Conservation (phyloP, 2,797 vertebrate genomes). For the Staurois parvus region DNA sequence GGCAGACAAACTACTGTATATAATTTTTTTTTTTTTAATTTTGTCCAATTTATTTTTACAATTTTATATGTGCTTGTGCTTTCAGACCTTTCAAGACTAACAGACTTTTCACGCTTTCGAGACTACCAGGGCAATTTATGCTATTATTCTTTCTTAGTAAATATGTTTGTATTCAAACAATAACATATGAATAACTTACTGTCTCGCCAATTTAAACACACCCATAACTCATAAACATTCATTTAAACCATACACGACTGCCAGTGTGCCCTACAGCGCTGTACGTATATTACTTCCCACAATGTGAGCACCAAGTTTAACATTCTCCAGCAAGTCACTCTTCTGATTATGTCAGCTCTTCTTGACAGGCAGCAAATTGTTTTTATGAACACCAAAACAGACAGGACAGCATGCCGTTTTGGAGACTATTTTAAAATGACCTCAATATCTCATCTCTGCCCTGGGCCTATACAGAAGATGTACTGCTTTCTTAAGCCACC, state of each 20-base stretch:
- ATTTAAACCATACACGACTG: not conserved
- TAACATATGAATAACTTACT: too few species aligned
- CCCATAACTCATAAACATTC: not conserved
- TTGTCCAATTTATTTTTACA: too few species aligned
- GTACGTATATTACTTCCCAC: not conserved
- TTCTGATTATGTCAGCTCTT: slow-evolving; percentile 49
- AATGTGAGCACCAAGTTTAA: not conserved
- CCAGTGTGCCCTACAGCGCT: not conserved
- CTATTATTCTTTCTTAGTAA: too few species aligned
- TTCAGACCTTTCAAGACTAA: too few species aligned
- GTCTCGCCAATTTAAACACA: not conserved
- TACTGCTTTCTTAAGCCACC: slow-evolving; percentile 3
- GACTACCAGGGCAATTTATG: too few species aligned
- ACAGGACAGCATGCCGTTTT: slow-evolving; percentile 9
- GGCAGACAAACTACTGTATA: too few species aligned
- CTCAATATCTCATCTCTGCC: slow-evolving; percentile 46
- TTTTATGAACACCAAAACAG: slow-evolving; percentile 41
- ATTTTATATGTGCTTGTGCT: too few species aligned
- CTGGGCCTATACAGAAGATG: slow-evolving; percentile 10
- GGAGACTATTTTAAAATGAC: slow-evolving; percentile 40
- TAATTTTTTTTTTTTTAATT: too few species aligned
- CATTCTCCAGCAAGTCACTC: slow-evolving; percentile 11
- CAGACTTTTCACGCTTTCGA: too few species aligned
- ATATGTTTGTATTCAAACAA: too few species aligned
- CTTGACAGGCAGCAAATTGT: slow-evolving; percentile 52